A percentile compares a stretch with the other conserved stretches of the same genome.
Evolutionary conservation across 2,113 vertebrate genomes (phyloP).

Genomic region (Murina feae): DNA sequence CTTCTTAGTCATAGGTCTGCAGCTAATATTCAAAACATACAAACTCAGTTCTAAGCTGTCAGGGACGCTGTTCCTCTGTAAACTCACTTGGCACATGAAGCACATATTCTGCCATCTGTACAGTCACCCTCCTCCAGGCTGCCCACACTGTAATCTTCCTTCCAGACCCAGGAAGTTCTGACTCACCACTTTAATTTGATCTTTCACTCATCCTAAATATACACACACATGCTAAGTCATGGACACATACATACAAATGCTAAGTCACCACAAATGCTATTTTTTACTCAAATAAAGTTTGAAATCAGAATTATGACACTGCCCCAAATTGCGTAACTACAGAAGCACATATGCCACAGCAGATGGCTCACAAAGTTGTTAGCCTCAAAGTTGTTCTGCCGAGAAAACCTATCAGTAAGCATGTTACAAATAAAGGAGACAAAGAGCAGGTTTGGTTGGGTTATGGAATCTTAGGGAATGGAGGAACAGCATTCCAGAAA

Average conservation of each 20-base stretch:
- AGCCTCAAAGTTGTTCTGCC: slow-evolving; percentile 68
- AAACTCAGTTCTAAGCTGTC: neutral
- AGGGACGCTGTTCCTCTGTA: neutral
- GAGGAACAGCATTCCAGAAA: neutral
- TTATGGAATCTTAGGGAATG: slow-evolving; percentile 26
- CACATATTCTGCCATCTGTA: neutral
- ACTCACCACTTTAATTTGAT: slow-evolving; percentile 44
- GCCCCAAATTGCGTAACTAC: slow-evolving; percentile 66
- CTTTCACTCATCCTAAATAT: slow-evolving; percentile 7
- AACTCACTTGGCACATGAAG: neutral
- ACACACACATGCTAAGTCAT: neutral
- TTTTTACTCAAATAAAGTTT: slow-evolving; percentile 59
- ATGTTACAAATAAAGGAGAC: slow-evolving; percentile 53
- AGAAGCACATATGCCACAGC: slow-evolving; percentile 74
- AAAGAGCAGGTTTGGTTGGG: slow-evolving; percentile 32
- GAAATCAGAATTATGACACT: slow-evolving; percentile 68
- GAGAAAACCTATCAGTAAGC: slow-evolving; percentile 72
- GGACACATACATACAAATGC: neutral
- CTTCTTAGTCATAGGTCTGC: neutral
- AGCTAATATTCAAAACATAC: neutral
- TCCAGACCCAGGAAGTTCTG: neutral
- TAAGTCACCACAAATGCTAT: slow-evolving; percentile 51
- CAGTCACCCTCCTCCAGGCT: neutral
- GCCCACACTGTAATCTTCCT: neutral
- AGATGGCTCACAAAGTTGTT: slow-evolving; percentile 78